Evolutionary conservation across 2,888 invertebrate genomes (phyloP), one percentile per base, ranked within the genome.

Genomic region (Acronicta alni): DNA sequence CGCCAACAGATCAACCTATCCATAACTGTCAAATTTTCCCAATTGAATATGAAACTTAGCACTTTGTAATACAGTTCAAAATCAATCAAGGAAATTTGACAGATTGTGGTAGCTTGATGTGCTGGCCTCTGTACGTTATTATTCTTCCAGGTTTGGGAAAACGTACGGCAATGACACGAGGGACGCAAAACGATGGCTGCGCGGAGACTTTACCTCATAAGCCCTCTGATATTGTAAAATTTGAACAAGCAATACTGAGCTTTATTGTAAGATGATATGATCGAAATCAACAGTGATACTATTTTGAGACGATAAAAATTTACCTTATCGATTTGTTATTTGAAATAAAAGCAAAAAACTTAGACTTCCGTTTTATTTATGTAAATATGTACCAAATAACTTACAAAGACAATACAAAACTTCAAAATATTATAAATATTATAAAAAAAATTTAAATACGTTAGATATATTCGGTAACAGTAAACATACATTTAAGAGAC

Each of bases 101-200:
- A n/a, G n/a, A n/a, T n/a, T n/a, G n/a, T n/a, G n/a, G n/a, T n/a
- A n/a, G n/a, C n/a, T n/a, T n/a, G n/a, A n/a, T n/a, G n/a, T n/a
- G n/a, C n/a, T n/a, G n/a, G n/a, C n/a, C n/a, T n/a, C n/a, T n/a
- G n/a, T 18, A 1, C 14, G 30, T 30, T 12, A 30, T 30, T 30
- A 26, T 18, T 2, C 3, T 69, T 92, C 18, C 80, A 96, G 96
- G 81, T 96, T 95, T 88, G 97, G 97, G 8, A 96, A 96, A 84
- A 97, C 97, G 0, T 97, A 95, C 84, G 97, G 97, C 18, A 96
- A 95, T 73, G 96, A 96, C 79, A 96, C 97, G 0, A 92, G 96
- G 76, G 96, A 97, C 81, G 97, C 97, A 0, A 97, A 97, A 83
- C 90, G 96, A 66, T 97, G 97, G 96, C 89, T 97, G 45, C 95